Evolutionary conservation across 2,113 vertebrate species (phyloP), one percentile per base, ranked within the genome.

Genomic region (Cygnus buccinator): DNA sequence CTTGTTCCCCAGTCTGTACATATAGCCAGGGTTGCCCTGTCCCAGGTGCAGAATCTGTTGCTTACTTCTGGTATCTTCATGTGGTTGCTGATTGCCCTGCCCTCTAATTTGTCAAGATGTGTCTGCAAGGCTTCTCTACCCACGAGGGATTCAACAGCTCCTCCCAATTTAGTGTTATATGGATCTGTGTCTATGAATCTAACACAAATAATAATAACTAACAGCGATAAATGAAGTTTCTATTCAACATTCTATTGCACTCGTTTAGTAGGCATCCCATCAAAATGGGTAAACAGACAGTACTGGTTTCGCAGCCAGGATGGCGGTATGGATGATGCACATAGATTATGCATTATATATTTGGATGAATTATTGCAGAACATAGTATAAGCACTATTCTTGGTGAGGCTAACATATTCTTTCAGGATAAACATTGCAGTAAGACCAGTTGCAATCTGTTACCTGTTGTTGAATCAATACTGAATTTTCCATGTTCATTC

Each of bases 401-500:
- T 63, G 7, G 29, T 48, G 29, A 75, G 52, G 52, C 31, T 70
- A 6, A 41, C 37, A 41, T 29, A 65, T 41, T 7, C 11, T 29
- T 65, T 65, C 62, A 65, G 37, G 37, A 29, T 41, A 65, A 65
- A 17, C 62, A 65, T 29, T 41, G 41, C 17, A 41, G 62, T 12
- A 13, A 41, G 26, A 41, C 26, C 39, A 87, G 35, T 13, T 46
- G 55, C 72, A 52, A 28, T 20, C 44, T 18, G 23, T 92, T 98
- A 99, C 99, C 99, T 94, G 98, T 99, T 74, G 95, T 97, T 10
- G 98, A 97, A 91, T 99, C 98, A 12, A 99, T 98, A 73, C 99
- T 99, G 98, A 99, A 99, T 97, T 98, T 98, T 81, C 99, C 98
- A 3, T 98, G 99, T 84, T 99, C 99, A 0, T 99, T 99, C 65